Percentiles rank a stretch among this genome's conserved stretches.
These are phyloP conservation scores for Cremastinae sp. DNA, from an alignment of 2,888 invertebrate species.

Conservation along the genomic window DNA sequence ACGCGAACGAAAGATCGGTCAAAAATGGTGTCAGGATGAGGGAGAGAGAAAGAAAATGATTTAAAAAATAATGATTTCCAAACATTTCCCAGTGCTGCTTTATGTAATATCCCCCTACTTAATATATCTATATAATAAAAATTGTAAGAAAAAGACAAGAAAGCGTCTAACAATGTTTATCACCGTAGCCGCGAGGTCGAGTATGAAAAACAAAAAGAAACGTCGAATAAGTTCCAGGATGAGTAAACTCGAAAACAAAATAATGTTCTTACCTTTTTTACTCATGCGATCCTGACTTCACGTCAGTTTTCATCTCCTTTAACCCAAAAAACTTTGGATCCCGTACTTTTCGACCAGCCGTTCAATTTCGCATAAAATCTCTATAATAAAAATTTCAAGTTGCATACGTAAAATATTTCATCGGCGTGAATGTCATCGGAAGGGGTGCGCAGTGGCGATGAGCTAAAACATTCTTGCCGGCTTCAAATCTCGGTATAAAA, in stretches of 20 bases:
- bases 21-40: conserved; percentile 23
- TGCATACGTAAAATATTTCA: conserved; percentile 2
- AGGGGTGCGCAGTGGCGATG: conserved; percentile 2
- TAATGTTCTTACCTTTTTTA: background rate
- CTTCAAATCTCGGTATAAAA: background rate
- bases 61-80: conserved; percentile 70
- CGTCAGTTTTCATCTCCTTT: background rate
- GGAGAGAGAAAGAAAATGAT: conserved; percentile 10
- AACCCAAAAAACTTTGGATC: conserved; percentile 24
- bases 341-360: conserved; percentile 1
- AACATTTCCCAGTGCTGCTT: conserved; percentile 76
- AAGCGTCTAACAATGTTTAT: background rate
- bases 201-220: background rate
- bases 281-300: conserved; percentile 24
- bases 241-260: conserved; percentile 22
- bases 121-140: conserved; percentile 73
- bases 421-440: conserved; percentile 1
- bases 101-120: conserved; percentile 76
- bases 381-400: conserved; percentile 27
- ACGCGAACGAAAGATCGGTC: conserved; percentile 44
- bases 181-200: background rate
- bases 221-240: conserved; percentile 13
- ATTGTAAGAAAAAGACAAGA: conserved; percentile 64
- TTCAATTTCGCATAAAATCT: conserved; percentile 20
- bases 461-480: conserved; percentile 7